Evolutionary conservation across 2,888 invertebrate genomes (phyloP).

Genomic region (Malthinus seriepunctatus): DNA sequence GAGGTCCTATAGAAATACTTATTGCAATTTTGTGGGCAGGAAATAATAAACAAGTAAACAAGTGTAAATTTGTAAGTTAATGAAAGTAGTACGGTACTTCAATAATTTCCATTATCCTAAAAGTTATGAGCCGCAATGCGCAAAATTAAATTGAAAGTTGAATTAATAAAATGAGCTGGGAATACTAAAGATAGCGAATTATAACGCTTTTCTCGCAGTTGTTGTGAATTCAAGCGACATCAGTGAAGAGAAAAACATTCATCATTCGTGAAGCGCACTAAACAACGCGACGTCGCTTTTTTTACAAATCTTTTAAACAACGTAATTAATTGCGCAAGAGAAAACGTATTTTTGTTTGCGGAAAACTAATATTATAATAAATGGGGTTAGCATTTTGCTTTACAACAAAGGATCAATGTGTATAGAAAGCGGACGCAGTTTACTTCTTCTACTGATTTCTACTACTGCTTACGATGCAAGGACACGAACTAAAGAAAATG

Average conservation of each 20-base stretch:
- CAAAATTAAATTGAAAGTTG: constrained; percentile 30
- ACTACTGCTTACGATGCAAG: constrained; percentile 43
- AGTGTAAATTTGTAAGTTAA: constrained; percentile 18
- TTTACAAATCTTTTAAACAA: constrained; percentile 9
- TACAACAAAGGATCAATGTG: constrained; percentile 22
- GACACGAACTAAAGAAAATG: constrained; percentile 44
- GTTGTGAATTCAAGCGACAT: constrained; percentile 20
- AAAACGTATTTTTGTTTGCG: constrained; percentile 6
- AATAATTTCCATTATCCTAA: constrained; percentile 26
- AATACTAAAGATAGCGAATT: constrained; percentile 27
- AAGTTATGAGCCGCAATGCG: constrained; percentile 30
- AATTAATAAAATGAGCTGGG: constrained; percentile 29
- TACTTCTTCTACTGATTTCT: no score
- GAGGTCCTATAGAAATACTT: no score
- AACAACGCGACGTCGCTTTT: constrained; percentile 14
- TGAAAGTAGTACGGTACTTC: constrained; percentile 19
- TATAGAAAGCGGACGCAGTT: constrained; percentile 13
- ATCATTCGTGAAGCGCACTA: constrained; percentile 20
- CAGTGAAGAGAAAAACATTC: constrained; percentile 13
- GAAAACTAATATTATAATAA: constrained; percentile 17
- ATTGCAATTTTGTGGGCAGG: not conserved
- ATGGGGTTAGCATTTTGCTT: constrained; percentile 8
- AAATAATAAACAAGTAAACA: not conserved
- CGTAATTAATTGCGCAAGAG: constrained; percentile 16
- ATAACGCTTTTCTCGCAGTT: constrained; percentile 21